phyloP scores from a whole-genome alignment of 1,140 invertebrate genomes.

The Drosophila sp. region DNA sequence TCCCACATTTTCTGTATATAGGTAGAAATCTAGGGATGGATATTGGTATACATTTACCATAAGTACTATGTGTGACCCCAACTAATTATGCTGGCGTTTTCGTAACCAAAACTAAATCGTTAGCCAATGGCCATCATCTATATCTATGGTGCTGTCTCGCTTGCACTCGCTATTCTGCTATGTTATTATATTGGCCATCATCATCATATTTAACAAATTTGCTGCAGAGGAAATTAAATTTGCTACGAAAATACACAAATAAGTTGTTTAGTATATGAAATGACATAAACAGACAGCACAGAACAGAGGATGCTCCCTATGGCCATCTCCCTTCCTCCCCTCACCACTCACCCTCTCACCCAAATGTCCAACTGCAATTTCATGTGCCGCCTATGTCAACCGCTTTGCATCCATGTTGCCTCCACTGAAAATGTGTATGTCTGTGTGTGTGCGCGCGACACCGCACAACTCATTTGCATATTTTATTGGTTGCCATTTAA shows the following conservation, averaged over 20 bases:
- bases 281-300: constrained; percentile 27
- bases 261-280: constrained; percentile 54
- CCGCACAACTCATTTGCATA: constrained; percentile 76
- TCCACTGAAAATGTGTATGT: background rate
- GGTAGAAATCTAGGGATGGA: constrained; percentile 5
- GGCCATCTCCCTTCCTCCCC: background rate
- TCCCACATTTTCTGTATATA: background rate
- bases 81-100: constrained; percentile 40
- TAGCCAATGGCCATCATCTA: constrained; percentile 37
- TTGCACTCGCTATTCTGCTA: constrained; percentile 10
- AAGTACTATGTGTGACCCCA: constrained; percentile 8
- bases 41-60: no score
- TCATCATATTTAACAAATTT: constrained; percentile 52
- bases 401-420: constrained; percentile 20
- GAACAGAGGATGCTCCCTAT: background rate
- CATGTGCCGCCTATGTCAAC: constrained; percentile 6
- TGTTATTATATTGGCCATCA: constrained; percentile 44
- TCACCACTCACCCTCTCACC: no score
- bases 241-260: constrained; percentile 54
- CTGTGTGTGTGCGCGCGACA: constrained; percentile 39
- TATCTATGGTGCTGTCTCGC: constrained; percentile 19
- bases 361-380: constrained; percentile 8
- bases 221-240: constrained; percentile 62
- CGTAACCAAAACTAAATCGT: constrained; percentile 14
- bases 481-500: constrained; percentile 82